A percentile compares a stretch with the other conserved stretches of the same genome.
Evolutionary conservation across 2,888 invertebrate species (phyloP).

Genomic region (Catocala fraxini): DNA sequence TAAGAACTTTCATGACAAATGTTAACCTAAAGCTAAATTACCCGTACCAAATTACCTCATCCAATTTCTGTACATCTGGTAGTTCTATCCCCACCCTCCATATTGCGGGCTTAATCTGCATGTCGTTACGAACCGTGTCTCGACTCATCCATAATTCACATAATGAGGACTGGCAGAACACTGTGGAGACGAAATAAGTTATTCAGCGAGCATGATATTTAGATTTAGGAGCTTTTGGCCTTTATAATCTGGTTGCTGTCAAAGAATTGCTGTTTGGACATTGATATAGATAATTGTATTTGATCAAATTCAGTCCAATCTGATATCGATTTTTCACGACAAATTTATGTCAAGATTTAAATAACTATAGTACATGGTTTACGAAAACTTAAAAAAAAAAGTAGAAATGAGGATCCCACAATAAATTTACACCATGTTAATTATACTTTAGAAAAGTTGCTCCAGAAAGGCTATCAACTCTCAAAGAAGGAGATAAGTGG

Average conservation of each 20-base stretch:
- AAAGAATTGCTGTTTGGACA: slow-evolving; percentile 1
- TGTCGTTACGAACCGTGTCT: slow-evolving; percentile 78
- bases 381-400: no score
- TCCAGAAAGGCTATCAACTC: no score
- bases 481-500: no score
- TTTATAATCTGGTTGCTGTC: slow-evolving; percentile 8
- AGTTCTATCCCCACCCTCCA: slow-evolving; percentile 44
- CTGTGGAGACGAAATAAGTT: slow-evolving; percentile 57
- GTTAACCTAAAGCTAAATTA: slow-evolving; percentile 25
- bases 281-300: slow-evolving; percentile 3
- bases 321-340: background rate
- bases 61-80: slow-evolving; percentile 49
- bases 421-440: no score
- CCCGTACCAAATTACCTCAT: slow-evolving; percentile 59
- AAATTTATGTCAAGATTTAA: background rate
- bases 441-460: no score
- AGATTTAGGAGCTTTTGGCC: slow-evolving; percentile 24
- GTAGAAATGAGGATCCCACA: no score
- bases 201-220: slow-evolving; percentile 42
- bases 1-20: slow-evolving; percentile 24
- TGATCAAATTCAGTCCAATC: background rate
- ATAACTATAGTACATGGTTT: no score
- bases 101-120: slow-evolving; percentile 80
- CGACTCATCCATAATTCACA: slow-evolving; percentile 84
- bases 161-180: slow-evolving; percentile 72